A percentile compares a stretch with the other conserved stretches of the same genome.
Evolutionary conservation across 2,888 invertebrate species (phyloP).

Genomic region (Troilus luridus): DNA sequence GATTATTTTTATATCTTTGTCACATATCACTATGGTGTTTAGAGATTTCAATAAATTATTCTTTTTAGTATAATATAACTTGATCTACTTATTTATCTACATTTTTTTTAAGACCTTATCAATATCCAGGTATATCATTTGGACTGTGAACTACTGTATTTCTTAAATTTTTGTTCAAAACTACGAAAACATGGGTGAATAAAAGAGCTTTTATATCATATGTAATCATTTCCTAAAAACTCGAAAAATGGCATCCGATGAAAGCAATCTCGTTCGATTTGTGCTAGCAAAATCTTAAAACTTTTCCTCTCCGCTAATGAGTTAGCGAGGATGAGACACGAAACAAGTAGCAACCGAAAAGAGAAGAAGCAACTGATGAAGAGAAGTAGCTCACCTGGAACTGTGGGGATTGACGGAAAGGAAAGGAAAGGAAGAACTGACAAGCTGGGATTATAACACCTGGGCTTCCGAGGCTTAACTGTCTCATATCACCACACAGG

Average conservation of each 20-base stretch:
- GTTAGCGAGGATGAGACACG: background rate
- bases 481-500: background rate
- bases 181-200: too few species aligned
- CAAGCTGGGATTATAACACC: slow-evolving; percentile 13
- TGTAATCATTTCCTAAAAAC: background rate
- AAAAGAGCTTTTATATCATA: background rate
- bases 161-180: too few species aligned
- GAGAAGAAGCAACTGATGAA: background rate
- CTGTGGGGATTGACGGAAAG: background rate
- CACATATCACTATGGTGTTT: too few species aligned
- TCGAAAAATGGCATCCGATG: background rate
- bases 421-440: slow-evolving; percentile 16
- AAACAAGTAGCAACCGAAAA: background rate
- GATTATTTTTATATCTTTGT: too few species aligned
- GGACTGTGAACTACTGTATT: too few species aligned
- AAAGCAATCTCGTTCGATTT: background rate
- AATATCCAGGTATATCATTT: too few species aligned
- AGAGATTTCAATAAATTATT: too few species aligned
- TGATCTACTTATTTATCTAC: too few species aligned
- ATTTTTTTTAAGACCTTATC: too few species aligned
- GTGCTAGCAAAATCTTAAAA: background rate
- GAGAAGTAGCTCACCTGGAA: slow-evolving; percentile 8
- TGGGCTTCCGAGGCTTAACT: background rate
- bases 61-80: too few species aligned
- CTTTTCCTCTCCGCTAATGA: background rate